phyloP scores from a whole-genome alignment of 2,113 vertebrate genomes.

The Ondatra zibethicus region DNA sequence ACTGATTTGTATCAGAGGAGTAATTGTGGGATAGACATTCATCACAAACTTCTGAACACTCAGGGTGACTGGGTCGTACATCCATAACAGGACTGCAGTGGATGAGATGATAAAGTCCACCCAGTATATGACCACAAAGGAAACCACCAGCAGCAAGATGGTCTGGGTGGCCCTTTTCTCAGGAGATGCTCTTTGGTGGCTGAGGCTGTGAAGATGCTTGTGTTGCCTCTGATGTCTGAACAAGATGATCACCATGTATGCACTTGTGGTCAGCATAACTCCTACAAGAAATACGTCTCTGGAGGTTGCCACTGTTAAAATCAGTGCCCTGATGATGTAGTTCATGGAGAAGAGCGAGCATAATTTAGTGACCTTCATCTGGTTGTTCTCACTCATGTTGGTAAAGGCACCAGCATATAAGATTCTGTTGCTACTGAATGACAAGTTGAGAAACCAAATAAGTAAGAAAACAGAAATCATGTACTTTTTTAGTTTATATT shows the following conservation, averaged over 20 bases:
- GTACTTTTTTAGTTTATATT: neutral
- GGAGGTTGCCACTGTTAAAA: neutral
- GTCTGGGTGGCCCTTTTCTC: neutral
- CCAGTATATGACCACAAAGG: neutral
- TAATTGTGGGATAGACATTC: neutral
- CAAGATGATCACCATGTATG: neutral
- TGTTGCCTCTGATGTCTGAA: neutral
- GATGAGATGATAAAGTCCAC: neutral
- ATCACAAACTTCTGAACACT: neutral
- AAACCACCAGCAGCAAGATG: neutral
- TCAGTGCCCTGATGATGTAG: neutral
- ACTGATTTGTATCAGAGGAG: neutral
- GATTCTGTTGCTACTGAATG: neutral
- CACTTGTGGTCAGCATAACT: neutral
- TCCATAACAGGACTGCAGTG: neutral
- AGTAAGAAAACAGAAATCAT: neutral
- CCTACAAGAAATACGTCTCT: neutral
- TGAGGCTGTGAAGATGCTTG: neutral
- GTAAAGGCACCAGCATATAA: neutral
- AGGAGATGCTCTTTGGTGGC: neutral
- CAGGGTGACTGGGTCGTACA: neutral
- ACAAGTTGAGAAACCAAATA: neutral
- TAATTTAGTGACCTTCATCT: neutral
- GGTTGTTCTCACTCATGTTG: neutral
- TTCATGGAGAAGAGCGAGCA: neutral